These are phyloP conservation scores for Mimumesa dahlbomi DNA, from an alignment of 2,888 invertebrate genomes.

Conservation along the genomic window DNA sequence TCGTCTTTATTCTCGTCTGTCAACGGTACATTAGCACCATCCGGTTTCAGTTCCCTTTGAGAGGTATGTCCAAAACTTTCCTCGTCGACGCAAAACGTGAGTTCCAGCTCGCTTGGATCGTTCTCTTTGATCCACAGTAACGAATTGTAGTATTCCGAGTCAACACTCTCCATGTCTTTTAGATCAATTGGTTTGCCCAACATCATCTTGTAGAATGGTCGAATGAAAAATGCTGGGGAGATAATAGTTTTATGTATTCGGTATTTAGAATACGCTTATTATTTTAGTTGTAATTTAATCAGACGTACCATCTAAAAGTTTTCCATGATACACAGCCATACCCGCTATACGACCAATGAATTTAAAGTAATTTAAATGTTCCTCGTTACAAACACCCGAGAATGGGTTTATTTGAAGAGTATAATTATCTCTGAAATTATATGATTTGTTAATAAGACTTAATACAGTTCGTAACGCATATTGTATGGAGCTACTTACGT, in stretches of 20 bases:
- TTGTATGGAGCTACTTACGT: constrained; percentile 85
- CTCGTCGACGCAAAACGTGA: constrained; percentile 98
- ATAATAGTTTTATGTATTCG: neutral
- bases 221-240: constrained; percentile 97
- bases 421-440: constrained; percentile 91
- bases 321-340: constrained; percentile 99
- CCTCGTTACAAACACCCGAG: constrained; percentile 98
- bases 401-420: constrained; percentile 99
- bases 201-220: constrained; percentile 99
- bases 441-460: constrained; percentile 15
- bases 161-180: constrained; percentile 99
- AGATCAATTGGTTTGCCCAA: constrained; percentile 95
- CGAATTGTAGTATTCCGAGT: constrained; percentile 99
- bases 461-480: neutral
- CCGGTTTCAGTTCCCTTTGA: constrained; percentile 93
- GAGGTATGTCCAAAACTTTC: constrained; percentile 97
- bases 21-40: constrained; percentile 93
- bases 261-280: neutral
- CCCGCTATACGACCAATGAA: constrained; percentile 99
- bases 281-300: neutral
- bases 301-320: constrained; percentile 93
- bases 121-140: constrained; percentile 98
- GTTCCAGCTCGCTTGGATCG: constrained; percentile 95
- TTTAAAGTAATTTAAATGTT: constrained; percentile 98
- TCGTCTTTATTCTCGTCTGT: constrained; percentile 98